Evolutionary conservation across 1,140 invertebrate species (phyloP).

Genomic region (Neotoxoptera formosana): DNA sequence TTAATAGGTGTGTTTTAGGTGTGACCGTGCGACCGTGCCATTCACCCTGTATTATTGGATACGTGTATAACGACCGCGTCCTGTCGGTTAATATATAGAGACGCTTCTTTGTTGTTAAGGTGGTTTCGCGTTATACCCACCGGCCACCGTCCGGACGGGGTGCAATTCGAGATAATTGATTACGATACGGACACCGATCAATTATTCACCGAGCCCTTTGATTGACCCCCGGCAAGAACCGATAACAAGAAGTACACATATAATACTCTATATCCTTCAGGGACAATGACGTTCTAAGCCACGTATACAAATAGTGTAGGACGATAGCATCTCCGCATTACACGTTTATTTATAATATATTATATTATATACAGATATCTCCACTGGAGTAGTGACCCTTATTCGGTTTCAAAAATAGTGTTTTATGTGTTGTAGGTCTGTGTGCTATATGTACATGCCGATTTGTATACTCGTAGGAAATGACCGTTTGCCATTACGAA

Average conservation of each 20-base stretch:
- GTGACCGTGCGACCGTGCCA: neutral
- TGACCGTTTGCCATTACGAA: neutral
- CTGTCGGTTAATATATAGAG: neutral
- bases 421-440: neutral
- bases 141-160: neutral
- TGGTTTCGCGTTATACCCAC: neutral
- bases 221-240: neutral
- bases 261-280: constrained; percentile 9
- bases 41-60: neutral
- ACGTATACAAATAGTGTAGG: neutral
- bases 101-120: neutral
- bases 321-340: constrained; percentile 27
- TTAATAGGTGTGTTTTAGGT: neutral
- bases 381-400: neutral
- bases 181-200: constrained; percentile 14
- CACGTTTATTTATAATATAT: neutral
- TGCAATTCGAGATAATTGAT: constrained; percentile 36
- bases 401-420: constrained; percentile 23
- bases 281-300: constrained; percentile 31
- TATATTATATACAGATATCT: neutral
- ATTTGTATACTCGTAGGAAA: neutral
- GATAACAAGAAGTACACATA: neutral
- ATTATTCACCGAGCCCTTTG: constrained; percentile 42
- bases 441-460: neutral
- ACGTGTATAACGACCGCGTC: neutral